These are phyloP conservation scores for Oncopeltus fasciatus DNA, from an alignment of 1,140 invertebrate species.

Conservation along the genomic window DNA sequence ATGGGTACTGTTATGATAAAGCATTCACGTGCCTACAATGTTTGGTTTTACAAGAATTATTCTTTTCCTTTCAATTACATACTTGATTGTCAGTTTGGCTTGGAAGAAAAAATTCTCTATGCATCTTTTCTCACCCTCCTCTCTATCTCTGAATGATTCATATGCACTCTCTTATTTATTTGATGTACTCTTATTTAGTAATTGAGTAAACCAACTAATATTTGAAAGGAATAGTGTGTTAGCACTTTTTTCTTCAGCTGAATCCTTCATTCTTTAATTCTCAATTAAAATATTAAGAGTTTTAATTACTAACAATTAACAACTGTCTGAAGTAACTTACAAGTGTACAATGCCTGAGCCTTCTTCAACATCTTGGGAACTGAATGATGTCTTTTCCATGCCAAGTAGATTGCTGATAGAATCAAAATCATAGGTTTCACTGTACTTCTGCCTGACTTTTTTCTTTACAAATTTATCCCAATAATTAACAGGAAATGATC, in stretches of 20 bases:
- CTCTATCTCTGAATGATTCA: too few relatives aligned
- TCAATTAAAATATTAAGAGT: background rate
- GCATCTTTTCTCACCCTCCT: too few relatives aligned
- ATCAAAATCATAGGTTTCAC: constrained; percentile 94
- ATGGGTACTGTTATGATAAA: background rate
- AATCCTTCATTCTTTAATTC: background rate
- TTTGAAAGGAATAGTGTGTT: too few relatives aligned
- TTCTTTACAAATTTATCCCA: constrained; percentile 99
- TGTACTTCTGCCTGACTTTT: constrained; percentile 92
- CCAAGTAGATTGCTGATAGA: constrained; percentile 85
- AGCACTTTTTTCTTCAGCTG: background rate
- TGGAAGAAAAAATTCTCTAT: too few relatives aligned
- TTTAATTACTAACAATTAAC: background rate
- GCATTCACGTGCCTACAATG: background rate
- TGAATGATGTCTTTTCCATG: constrained; percentile 85
- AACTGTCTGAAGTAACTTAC: constrained; percentile 39
- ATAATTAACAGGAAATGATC: constrained; percentile 95
- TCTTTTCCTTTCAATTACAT: too few relatives aligned
- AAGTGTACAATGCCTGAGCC: constrained; percentile 53
- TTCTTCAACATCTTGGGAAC: constrained; percentile 58
- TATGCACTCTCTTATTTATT: too few relatives aligned
- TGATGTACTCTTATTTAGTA: too few relatives aligned
- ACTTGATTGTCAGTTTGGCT: too few relatives aligned
- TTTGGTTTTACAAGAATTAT: too few relatives aligned
- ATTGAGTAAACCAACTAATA: too few relatives aligned